These are phyloP conservation scores for Bolinopsis microptera DNA, from an alignment of 37 sponge, comb jelly and placozoan genomes.

Conservation along the genomic window DNA sequence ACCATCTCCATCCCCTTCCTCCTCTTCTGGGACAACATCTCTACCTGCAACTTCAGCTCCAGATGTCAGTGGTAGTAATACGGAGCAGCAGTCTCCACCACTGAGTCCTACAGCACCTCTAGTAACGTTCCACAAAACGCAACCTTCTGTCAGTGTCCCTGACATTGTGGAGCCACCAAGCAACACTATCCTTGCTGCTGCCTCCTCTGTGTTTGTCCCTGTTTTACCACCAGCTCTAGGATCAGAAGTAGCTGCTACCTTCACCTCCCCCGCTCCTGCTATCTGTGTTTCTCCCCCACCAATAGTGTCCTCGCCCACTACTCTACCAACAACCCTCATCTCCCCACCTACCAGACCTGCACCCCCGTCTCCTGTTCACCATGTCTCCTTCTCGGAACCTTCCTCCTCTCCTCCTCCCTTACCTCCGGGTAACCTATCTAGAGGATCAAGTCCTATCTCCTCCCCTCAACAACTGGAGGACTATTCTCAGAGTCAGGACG, in stretches of 20 bases:
- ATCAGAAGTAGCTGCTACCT: neutral
- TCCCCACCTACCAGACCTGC: slow-evolving; percentile 3
- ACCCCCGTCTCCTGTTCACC: neutral
- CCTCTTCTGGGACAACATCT: neutral
- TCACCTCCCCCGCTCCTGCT: neutral
- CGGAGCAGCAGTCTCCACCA: neutral
- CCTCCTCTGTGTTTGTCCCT: neutral
- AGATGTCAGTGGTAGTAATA: neutral
- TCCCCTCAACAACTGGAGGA: neutral
- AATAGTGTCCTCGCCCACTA: neutral
- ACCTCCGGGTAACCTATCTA: neutral
- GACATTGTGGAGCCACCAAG: neutral
- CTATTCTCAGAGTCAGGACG: neutral
- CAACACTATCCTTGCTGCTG: neutral
- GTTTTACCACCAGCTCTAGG: neutral
- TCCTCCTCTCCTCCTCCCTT: neutral
- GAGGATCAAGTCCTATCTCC: neutral
- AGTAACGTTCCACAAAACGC: neutral
- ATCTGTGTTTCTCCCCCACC: neutral
- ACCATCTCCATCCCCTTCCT: neutral
- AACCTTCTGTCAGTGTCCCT: neutral
- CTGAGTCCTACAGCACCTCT: neutral
- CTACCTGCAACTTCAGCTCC: neutral
- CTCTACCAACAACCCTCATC: neutral
- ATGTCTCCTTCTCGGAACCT: neutral